Base-by-base conservation (phyloP, 1,140 invertebrate genomes). In the Drosophila arawakana region DNA sequence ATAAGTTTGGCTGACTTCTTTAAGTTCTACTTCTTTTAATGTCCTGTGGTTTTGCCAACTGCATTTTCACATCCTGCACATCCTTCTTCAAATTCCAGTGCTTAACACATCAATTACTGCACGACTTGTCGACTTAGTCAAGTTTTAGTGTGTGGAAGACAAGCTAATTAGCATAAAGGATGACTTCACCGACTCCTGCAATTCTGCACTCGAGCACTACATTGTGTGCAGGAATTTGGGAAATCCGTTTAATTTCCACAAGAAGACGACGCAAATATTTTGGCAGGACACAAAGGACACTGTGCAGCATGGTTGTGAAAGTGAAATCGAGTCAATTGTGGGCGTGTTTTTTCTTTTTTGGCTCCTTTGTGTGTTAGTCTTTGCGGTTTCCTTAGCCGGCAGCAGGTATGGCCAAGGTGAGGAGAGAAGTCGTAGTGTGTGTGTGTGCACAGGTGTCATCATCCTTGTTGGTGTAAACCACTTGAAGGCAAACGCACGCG, bases 191-290 rank as follows among this genome's bases (percentile, higher is more conserved):
- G 30, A 59, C 25, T 47, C 34, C 15, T 34, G 55, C 30, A 35
- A 35, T 59, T 10, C 30, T 54, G 30, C 50, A 63, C 21, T 66
- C 34, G 41, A 55, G 25, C 21, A 70, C 37, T 61, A 61, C 49
- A 61, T 70, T 75, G 52, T 62, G 65, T 60, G 44, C 35, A 39
- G 30, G 18, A 21, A 52, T 47, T 47, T 67, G 34, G 83, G 80
- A 88, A 77, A 86, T 86, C 83, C 83, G 83, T 80, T 83, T 80
- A 86, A 86, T 88, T 86, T 86, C 73, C 83, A 71, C 39, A 60
- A 55, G 65, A 47, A 59, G 66, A 44, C 44, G 30, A 44, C 52
- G 47, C 52, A 67, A 62, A 74, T 46, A 70, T 70, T 66, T 71
- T 65, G 41, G 15, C 61, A 49, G 13, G 39, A 47, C 68, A 60